phyloP scores from a whole-genome alignment of 2,888 invertebrate species.

The Agrenia bidenticulata region DNA sequence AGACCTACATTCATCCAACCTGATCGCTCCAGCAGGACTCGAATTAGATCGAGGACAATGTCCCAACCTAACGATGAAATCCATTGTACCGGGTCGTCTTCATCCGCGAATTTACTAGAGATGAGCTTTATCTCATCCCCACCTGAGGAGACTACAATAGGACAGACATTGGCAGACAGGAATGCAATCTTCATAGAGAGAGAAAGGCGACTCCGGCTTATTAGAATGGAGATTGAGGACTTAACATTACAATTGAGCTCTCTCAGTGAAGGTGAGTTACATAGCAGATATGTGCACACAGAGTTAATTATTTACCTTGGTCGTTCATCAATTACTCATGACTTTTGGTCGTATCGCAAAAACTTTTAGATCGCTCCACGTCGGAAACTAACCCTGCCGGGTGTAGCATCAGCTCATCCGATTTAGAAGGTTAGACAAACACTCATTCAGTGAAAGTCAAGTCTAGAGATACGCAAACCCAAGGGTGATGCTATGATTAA shows the following conservation, averaged over 20 bases:
- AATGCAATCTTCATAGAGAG: conserved; percentile 27
- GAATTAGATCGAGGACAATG: too few relatives aligned
- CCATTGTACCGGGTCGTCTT: neutral
- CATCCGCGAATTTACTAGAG: neutral
- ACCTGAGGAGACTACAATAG: neutral
- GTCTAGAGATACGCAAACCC: neutral
- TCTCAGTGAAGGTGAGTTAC: conserved; percentile 6
- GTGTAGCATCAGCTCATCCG: conserved; percentile 16
- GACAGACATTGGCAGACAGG: neutral
- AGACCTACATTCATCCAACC: conserved; percentile 1
- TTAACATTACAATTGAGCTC: conserved; percentile 35
- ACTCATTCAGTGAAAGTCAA: neutral
- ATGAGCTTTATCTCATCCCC: neutral
- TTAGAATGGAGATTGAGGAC: conserved; percentile 42
- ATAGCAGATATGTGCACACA: too few relatives aligned
- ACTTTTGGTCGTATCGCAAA: neutral
- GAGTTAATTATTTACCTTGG: neutral
- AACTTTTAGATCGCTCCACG: conserved; percentile 10
- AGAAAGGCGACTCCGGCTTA: conserved; percentile 34
- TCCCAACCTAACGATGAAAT: neutral
- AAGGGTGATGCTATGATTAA: conserved; percentile 28
- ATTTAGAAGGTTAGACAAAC: conserved; percentile 13
- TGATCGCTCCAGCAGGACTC: neutral
- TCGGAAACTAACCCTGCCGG: conserved; percentile 14
- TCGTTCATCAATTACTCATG: neutral